A percentile compares a stretch with the other conserved stretches of the same genome.
Conservation (phyloP, 2,797 vertebrate genomes). For the Sebastolobus alascanus region DNA sequence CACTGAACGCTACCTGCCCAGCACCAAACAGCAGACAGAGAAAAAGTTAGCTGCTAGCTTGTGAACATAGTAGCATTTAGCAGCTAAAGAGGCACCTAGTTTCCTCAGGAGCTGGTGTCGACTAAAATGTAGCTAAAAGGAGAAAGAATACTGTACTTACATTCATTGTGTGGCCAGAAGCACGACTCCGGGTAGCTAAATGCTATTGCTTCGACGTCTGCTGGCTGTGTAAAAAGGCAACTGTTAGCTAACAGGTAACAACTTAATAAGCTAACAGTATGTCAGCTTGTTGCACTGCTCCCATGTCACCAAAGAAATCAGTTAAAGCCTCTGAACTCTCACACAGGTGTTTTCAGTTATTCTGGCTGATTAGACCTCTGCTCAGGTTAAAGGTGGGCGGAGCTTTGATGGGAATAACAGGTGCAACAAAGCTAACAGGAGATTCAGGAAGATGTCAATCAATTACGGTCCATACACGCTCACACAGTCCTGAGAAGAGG, state of each 20-base stretch:
- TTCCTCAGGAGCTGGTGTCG: background rate
- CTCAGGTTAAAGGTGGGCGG: too few relatives aligned
- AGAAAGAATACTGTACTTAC: background rate
- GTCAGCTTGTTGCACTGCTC: background rate
- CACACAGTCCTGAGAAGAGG: background rate
- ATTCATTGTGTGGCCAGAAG: background rate
- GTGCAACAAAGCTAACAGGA: too few relatives aligned
- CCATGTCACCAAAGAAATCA: background rate
- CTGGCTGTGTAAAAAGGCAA: too few relatives aligned
- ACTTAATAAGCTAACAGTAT: background rate
- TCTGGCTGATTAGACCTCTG: too few relatives aligned
- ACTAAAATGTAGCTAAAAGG: background rate
- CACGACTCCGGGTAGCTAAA: background rate
- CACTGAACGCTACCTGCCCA: too few relatives aligned
- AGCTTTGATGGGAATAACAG: too few relatives aligned
- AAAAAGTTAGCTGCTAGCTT: background rate
- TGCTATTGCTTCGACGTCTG: background rate
- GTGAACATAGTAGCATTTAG: background rate
- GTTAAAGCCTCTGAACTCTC: too few relatives aligned
- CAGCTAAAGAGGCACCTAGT: background rate
- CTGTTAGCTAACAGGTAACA: background rate
- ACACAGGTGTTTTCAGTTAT: too few relatives aligned
- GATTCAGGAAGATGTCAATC: too few relatives aligned
- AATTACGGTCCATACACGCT: background rate
- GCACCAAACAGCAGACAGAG: background rate